Conservation (phyloP, 2,888 invertebrate species). For the Rotaria socialis region DNA sequence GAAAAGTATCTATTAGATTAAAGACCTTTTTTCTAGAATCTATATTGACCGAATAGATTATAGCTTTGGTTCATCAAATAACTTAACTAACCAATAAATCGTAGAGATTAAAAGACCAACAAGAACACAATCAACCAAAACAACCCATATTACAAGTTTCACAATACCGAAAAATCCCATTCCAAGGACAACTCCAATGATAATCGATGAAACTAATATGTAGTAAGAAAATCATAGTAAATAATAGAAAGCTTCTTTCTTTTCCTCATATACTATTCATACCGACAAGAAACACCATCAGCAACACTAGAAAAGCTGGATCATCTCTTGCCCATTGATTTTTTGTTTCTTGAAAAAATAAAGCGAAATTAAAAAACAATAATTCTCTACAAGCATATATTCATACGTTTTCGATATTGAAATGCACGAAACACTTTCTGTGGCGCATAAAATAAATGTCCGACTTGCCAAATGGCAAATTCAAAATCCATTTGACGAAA, state of each 20-base stretch:
- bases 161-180: conserved; percentile 67
- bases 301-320: conserved; percentile 89
- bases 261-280: conserved; percentile 49
- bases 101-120: conserved; percentile 81
- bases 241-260: conserved; percentile 40
- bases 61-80: too few species aligned
- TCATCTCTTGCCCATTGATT: conserved; percentile 97
- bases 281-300: conserved; percentile 72
- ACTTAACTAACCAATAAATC: conserved; percentile 71
- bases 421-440: conserved; percentile 90
- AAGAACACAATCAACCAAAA: conserved; percentile 87
- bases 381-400: conserved; percentile 26
- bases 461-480: conserved; percentile 98
- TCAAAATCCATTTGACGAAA: conserved; percentile 99
- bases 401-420: conserved; percentile 89
- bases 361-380: neutral
- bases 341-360: conserved; percentile 67
- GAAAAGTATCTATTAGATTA: too few species aligned
- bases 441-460: conserved; percentile 84
- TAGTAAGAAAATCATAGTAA: conserved; percentile 40
- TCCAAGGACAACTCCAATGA: conserved; percentile 74
- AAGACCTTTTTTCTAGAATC: too few species aligned
- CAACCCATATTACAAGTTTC: conserved; percentile 80
- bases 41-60: too few species aligned
- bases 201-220: conserved; percentile 80